Conservation (phyloP, 2,888 invertebrate genomes). For the Lottia gigantea region DNA sequence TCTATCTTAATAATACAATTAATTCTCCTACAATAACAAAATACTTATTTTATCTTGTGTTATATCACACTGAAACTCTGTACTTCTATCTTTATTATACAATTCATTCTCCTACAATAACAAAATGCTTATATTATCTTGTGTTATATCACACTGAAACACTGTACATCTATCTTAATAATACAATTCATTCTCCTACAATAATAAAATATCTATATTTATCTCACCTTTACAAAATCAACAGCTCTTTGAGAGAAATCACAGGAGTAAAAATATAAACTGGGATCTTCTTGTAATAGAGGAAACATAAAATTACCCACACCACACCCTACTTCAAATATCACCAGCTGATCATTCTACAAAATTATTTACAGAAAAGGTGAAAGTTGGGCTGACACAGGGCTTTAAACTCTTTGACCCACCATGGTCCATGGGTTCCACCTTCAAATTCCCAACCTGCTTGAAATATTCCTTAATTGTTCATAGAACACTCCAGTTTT, state of each 20-base stretch:
- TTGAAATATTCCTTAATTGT: too few species aligned
- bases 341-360: slow-evolving; percentile 27
- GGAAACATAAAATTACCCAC: slow-evolving; percentile 98
- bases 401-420: too few species aligned
- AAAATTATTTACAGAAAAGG: not conserved
- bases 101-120: slow-evolving; percentile 69
- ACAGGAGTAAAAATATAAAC: slow-evolving; percentile 83
- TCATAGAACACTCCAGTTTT: too few species aligned
- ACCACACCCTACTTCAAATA: slow-evolving; percentile 92
- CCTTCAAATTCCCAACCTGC: too few species aligned
- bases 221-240: slow-evolving; percentile 80
- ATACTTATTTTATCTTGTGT: slow-evolving; percentile 76
- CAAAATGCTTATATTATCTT: slow-evolving; percentile 73
- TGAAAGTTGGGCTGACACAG: too few species aligned
- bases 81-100: slow-evolving; percentile 77
- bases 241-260: slow-evolving; percentile 93
- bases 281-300: slow-evolving; percentile 80
- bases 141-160: slow-evolving; percentile 88
- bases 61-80: slow-evolving; percentile 87
- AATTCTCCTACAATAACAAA: slow-evolving; percentile 35
- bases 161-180: slow-evolving; percentile 77
- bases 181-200: slow-evolving; percentile 73
- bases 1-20: slow-evolving; percentile 75
- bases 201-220: slow-evolving; percentile 51
- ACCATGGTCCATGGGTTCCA: too few species aligned